Base-by-base conservation (phyloP, 2,888 invertebrate genomes). In the Agrilus mali region DNA sequence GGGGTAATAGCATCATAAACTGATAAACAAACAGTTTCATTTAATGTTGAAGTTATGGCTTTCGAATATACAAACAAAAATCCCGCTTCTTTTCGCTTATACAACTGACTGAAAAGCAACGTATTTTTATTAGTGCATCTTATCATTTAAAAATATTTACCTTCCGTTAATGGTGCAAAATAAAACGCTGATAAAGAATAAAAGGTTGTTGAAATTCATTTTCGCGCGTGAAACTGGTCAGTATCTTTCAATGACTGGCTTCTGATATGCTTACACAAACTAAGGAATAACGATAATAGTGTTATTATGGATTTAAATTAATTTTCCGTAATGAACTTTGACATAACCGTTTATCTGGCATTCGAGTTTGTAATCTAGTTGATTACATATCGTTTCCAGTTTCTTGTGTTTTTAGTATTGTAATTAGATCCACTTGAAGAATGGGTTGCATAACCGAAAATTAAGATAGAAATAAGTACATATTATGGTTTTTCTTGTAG, bases 11-110 rank as follows among this genome's bases (percentile, higher is more conserved):
- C 50, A 27, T 60, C 56, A 44, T 63, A 60, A 13, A 62, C 40
- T 14, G 62, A 60, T 17, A 64, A 40, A 51, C 66, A 66, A 8
- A 63, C 61, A 7, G 60, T 59, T 51, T 64, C 64, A 46, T 62
- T 63, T 51, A 53, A 54, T 3, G 64, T 65, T 14, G 61, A 54
- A 36, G 59, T 48, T 7, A 66, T 47, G 7, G 58, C 54, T 46
- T 59, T 62, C n/a, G 65, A 61, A 50, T 61, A 55, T 12, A 60
- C 56, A 45, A 65, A 60, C 12, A 66, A 39, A 50, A 61, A 66
- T 34, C 63, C 61, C 1, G 57, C 52, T 37, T 55, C 53, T 31
- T 49, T 49, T 36, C 42, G 48, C 37, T 44, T 46, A 16, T 47
- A 47, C 41, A 45, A 41, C 16, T 49, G 45, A 20, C 46, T 50